A percentile compares a stretch with the other conserved stretches of the same genome.
Conservation (phyloP, 2,888 invertebrate genomes). For the Hofmannophila pseudospretella region DNA sequence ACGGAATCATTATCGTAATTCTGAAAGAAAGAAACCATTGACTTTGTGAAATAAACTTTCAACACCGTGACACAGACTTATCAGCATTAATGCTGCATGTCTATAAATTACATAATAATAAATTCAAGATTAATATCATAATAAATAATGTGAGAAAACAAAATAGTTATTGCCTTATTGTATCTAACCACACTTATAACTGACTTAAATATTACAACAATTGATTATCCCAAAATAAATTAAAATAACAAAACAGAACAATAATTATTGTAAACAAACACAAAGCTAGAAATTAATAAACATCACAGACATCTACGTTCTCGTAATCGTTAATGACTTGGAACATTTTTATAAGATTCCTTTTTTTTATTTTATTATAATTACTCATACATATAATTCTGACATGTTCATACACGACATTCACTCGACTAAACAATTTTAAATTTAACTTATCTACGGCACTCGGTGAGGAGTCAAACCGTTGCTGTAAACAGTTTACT, state of each 20-base stretch:
- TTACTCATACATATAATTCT: constrained; percentile 9
- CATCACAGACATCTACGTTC: constrained; percentile 70
- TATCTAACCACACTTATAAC: constrained; percentile 17
- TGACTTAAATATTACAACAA: constrained; percentile 24
- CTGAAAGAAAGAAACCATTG: too few relatives aligned
- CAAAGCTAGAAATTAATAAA: constrained; percentile 48
- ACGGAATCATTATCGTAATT: constrained; percentile 20
- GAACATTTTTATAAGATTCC: constrained; percentile 54
- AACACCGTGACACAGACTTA: too few relatives aligned
- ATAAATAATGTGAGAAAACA: constrained; percentile 12
- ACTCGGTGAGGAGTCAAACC: too few relatives aligned
- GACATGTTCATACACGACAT: constrained; percentile 7
- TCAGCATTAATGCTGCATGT: too few relatives aligned
- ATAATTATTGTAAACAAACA: constrained; percentile 27
- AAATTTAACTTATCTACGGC: constrained; percentile 13
- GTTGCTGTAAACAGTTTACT: too few relatives aligned
- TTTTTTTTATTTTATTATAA: constrained; percentile 27
- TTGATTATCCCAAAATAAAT: constrained; percentile 14
- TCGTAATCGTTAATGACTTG: constrained; percentile 51
- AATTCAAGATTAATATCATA: constrained; percentile 5
- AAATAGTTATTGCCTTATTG: constrained; percentile 18
- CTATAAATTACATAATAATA: too few relatives aligned
- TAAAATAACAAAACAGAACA: constrained; percentile 23
- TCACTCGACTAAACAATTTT: constrained; percentile 12
- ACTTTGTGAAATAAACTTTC: too few relatives aligned